Evolutionary conservation across 2,888 invertebrate species (phyloP).

Genomic region (Reticulitermes lucifugus): DNA sequence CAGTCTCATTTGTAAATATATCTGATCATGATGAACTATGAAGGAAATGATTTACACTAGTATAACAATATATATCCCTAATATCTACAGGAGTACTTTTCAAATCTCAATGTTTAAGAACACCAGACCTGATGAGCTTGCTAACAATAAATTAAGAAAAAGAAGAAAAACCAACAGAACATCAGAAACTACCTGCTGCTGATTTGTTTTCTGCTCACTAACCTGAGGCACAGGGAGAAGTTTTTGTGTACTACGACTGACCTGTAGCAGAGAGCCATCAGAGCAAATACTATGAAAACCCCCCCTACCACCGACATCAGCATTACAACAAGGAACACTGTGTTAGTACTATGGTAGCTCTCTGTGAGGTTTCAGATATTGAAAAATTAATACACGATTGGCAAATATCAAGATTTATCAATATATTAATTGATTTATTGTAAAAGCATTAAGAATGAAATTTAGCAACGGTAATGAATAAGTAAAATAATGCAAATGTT

Average conservation of each 20-base stretch:
- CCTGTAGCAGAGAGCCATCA: constrained; percentile 99
- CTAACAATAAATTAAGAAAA: constrained; percentile 40
- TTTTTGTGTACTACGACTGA: constrained; percentile 99
- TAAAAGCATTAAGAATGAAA: not conserved
- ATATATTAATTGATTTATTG: not conserved
- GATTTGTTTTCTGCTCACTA: constrained; percentile 83
- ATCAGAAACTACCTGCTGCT: constrained; percentile 69
- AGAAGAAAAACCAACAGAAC: constrained; percentile 58
- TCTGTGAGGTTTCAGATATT: constrained; percentile 69
- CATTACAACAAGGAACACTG: constrained; percentile 96
- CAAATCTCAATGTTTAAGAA: constrained; percentile 42
- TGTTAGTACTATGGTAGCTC: constrained; percentile 97
- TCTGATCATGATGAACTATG: no score
- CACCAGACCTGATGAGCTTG: constrained; percentile 38
- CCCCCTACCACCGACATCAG: constrained; percentile 99
- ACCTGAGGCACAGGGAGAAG: constrained; percentile 98
- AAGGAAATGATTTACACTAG: no score
- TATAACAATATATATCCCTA: no score
- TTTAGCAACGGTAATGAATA: not conserved
- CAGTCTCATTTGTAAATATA: no score
- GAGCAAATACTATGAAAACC: constrained; percentile 98
- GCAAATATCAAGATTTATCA: not conserved
- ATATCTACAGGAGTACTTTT: constrained; percentile 44
- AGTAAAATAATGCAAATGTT: not conserved
- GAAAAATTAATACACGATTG: not conserved